Evolutionary conservation across 2,797 vertebrate species (phyloP).

Genomic region (Tokudaia muenninki): DNA sequence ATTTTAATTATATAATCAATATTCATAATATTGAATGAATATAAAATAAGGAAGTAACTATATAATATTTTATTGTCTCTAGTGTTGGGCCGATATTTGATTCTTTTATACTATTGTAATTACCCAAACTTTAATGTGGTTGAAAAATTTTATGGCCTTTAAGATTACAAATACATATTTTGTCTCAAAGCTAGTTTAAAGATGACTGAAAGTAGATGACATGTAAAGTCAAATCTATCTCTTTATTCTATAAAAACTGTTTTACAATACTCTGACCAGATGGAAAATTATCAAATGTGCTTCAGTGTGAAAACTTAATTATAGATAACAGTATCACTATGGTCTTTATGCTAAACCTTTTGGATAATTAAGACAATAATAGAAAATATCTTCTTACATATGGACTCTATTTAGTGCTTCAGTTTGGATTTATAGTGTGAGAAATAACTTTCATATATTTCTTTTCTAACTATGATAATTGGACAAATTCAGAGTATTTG

Average conservation of each 20-base stretch:
- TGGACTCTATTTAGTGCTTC: neutral
- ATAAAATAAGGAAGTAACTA: neutral
- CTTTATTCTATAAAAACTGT: neutral
- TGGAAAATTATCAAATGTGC: conserved; percentile 9
- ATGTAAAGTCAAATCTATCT: neutral
- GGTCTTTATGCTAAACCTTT: neutral
- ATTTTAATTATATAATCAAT: neutral
- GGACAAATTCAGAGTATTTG: neutral
- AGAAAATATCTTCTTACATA: conserved; percentile 16
- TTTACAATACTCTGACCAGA: neutral
- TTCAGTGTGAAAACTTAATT: conserved; percentile 22
- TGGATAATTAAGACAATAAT: conserved; percentile 8
- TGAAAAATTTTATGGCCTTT: neutral
- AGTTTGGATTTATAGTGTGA: conserved; percentile 16
- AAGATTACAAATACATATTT: conserved; percentile 10
- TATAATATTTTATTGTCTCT: neutral
- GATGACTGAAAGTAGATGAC: neutral
- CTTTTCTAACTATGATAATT: conserved; percentile 16
- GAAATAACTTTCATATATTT: conserved; percentile 34
- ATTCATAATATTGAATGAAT: neutral
- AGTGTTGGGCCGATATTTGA: neutral
- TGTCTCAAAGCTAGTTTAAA: conserved; percentile 23
- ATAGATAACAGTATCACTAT: neutral
- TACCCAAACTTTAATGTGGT: neutral
- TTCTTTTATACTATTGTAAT: neutral